These are phyloP conservation scores for Aphyosemion australe DNA, from an alignment of 2,113 vertebrate species.

Conservation along the genomic window DNA sequence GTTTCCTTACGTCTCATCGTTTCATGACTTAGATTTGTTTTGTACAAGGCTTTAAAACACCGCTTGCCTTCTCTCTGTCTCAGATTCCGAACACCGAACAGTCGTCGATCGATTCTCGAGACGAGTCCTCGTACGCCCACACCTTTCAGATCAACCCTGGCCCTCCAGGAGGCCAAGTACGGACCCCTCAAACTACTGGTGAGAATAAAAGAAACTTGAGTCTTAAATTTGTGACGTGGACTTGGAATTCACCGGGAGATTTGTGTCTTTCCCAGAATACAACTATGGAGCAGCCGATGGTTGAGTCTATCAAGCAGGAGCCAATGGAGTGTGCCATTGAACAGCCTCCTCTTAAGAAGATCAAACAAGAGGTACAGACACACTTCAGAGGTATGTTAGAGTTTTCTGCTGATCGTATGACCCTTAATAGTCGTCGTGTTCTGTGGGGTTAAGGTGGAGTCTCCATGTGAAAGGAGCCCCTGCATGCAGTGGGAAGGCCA, in stretches of 20 bases:
- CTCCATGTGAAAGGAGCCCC: conserved; percentile 86
- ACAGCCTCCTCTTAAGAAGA: conserved; percentile 92
- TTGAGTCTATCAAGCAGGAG: conserved; percentile 94
- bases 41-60: not conserved
- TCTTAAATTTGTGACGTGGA: not conserved
- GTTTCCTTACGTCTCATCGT: conserved; percentile 43
- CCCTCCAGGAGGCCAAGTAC: conserved; percentile 92
- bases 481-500: conserved; percentile 93
- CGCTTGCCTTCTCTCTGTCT: conserved; percentile 9
- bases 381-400: conserved; percentile 1
- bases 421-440: not conserved
- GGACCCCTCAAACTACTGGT: conserved; percentile 93
- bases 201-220: conserved; percentile 60
- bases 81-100: conserved; percentile 94
- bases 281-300: conserved; percentile 86
- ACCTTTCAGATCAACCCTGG: conserved; percentile 90
- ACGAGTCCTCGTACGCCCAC: conserved; percentile 92
- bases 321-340: conserved; percentile 90
- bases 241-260: conserved; percentile 25
- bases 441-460: conserved; percentile 85
- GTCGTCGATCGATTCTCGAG: conserved; percentile 92
- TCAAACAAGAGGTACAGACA: conserved; percentile 92
- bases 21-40: not conserved
- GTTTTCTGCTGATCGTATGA: not conserved
- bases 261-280: conserved; percentile 78